Evolutionary conservation across 92 coral and sea anemone species (phyloP).

Genomic region (Parazoanthus darwini): DNA sequence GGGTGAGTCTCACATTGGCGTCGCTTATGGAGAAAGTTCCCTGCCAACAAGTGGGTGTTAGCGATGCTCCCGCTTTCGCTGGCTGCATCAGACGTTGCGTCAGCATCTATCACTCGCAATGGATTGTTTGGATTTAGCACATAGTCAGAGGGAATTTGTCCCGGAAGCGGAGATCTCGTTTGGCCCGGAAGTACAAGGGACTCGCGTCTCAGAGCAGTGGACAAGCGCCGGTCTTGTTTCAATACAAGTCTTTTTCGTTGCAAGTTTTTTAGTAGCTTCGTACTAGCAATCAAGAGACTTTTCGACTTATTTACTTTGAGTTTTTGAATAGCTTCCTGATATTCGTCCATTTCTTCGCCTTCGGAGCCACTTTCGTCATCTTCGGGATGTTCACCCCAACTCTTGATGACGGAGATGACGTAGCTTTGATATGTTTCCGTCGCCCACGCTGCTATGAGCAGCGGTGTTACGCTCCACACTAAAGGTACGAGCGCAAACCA

Average conservation of each 20-base stretch:
- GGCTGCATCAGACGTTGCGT: constrained; percentile 18
- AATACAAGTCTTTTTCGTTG: constrained; percentile 79
- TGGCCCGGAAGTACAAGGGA: constrained; percentile 46
- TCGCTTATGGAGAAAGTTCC: constrained; percentile 38
- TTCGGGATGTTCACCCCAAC: constrained; percentile 98
- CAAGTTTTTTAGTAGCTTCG: constrained; percentile 70
- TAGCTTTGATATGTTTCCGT: constrained; percentile 91
- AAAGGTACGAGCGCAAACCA: constrained; percentile 94
- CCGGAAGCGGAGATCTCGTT: constrained; percentile 15
- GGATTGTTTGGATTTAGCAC: constrained; percentile 44
- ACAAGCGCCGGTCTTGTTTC: constrained; percentile 74
- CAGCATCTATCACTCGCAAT: constrained; percentile 27
- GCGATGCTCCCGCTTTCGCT: not conserved
- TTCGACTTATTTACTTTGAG: constrained; percentile 74
- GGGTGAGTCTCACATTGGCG: constrained; percentile 35
- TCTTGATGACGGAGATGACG: constrained; percentile 82
- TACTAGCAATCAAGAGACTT: constrained; percentile 85
- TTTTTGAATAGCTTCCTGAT: constrained; percentile 87
- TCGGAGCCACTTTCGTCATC: constrained; percentile 90
- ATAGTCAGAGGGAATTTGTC: constrained; percentile 27
- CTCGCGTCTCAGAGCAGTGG: constrained; percentile 64
- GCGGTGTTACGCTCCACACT: constrained; percentile 93
- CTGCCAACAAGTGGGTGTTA: constrained; percentile 31
- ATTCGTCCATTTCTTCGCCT: constrained; percentile 89
- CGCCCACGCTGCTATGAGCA: constrained; percentile 97